Evolutionary conservation across 2,113 vertebrate genomes (phyloP).

Genomic region (Xiphorhynchus elegans): DNA sequence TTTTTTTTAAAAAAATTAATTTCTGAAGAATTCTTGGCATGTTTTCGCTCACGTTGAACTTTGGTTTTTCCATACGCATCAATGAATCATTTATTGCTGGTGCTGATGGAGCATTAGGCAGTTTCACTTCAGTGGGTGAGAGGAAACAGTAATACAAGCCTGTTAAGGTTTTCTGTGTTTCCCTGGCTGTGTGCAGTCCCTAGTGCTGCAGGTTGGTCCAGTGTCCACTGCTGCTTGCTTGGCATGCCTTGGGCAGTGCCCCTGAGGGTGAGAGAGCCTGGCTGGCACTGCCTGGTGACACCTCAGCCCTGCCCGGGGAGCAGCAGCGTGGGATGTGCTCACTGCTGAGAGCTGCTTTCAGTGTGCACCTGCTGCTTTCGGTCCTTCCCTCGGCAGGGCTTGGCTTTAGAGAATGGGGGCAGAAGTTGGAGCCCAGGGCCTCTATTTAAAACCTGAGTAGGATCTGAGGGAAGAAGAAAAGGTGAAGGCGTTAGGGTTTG

Average conservation of each 20-base stretch:
- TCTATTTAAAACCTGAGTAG: constrained; percentile 30
- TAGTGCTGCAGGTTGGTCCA: not conserved
- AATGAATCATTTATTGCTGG: not conserved
- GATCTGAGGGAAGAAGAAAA: not conserved
- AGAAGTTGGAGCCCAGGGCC: constrained; percentile 48
- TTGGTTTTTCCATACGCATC: not conserved
- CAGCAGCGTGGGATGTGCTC: not conserved
- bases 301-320: not conserved
- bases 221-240: not conserved
- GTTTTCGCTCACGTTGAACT: not conserved
- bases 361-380: constrained; percentile 77
- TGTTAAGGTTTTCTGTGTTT: not conserved
- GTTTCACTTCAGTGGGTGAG: not conserved
- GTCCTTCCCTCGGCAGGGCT: constrained; percentile 45
- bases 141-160: not conserved
- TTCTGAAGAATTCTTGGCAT: not conserved
- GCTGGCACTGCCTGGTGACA: not conserved
- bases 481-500: not conserved
- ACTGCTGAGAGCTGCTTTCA: constrained; percentile 62
- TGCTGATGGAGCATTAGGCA: not conserved
- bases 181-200: not conserved
- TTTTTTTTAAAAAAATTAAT: not conserved
- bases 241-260: not conserved
- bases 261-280: not conserved
- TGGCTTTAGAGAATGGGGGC: constrained; percentile 63